Conservation (phyloP, 2,888 invertebrate genomes). For the Sarcophaga caerulescens region DNA sequence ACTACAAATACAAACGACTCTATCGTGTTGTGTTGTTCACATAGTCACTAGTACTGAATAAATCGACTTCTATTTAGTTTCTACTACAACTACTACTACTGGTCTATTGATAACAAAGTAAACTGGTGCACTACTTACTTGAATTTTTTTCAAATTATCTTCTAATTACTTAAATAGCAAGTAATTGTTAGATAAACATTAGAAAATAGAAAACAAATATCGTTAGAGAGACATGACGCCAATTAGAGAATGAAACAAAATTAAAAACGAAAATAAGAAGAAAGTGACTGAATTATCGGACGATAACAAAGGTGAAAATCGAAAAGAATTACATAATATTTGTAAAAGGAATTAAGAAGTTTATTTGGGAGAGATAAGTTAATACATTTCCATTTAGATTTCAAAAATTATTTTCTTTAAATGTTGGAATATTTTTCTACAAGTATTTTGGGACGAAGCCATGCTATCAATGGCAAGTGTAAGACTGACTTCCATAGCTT, state of each 20-base stretch:
- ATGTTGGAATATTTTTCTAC: too few relatives aligned
- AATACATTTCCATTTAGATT: too few relatives aligned
- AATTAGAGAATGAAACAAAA: conserved; percentile 2
- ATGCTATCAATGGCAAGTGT: too few relatives aligned
- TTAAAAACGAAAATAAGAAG: conserved; percentile 24
- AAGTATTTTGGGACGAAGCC: too few relatives aligned
- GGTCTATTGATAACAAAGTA: not conserved
- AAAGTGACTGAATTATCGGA: not conserved
- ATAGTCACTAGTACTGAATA: too few relatives aligned
- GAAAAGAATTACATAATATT: not conserved
- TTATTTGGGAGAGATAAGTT: too few relatives aligned
- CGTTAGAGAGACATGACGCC: conserved; percentile 4
- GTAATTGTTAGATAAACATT: conserved; percentile 48
- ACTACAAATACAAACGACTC: conserved; percentile 34
- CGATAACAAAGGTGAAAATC: not conserved
- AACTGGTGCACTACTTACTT: not conserved
- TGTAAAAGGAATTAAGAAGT: too few relatives aligned
- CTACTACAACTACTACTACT: not conserved
- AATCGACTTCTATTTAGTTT: too few relatives aligned
- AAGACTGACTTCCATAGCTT: too few relatives aligned
- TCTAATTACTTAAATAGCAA: conserved; percentile 55
- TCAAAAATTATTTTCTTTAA: too few relatives aligned
- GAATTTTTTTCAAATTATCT: conserved; percentile 34
- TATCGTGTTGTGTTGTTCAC: not conserved
- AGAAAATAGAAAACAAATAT: conserved; percentile 5